phyloP scores from a whole-genome alignment of 2,797 vertebrate species.

The Tokudaia muenninki region DNA sequence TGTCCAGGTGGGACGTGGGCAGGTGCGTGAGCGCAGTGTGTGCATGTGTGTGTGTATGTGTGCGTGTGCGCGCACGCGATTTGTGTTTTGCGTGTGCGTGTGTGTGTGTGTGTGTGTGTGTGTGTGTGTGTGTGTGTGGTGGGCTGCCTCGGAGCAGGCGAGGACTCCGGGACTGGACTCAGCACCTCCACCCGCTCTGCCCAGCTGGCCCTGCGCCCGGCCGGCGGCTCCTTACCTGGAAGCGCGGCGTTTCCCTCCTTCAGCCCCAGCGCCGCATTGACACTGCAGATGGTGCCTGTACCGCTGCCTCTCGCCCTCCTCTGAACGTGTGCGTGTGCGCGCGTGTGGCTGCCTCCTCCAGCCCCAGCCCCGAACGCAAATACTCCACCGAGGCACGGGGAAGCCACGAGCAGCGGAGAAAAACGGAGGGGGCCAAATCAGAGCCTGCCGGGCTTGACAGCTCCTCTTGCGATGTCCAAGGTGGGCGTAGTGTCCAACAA shows the following conservation, averaged over 20 bases:
- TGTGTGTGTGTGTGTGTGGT: neutral
- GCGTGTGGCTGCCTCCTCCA: conserved; percentile 83
- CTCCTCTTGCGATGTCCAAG: conserved; percentile 76
- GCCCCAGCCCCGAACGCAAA: conserved; percentile 84
- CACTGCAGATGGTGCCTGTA: conserved; percentile 94
- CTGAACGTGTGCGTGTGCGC: conserved; percentile 81
- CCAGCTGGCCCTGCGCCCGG: neutral
- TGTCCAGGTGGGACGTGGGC: conserved; percentile 80
- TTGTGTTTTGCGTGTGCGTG: conserved; percentile 22
- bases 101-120: conserved; percentile 50
- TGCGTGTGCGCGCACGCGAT: neutral
- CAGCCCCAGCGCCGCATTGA: conserved; percentile 94
- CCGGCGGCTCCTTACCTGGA: conserved; percentile 92
- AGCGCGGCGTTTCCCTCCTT: conserved; percentile 90
- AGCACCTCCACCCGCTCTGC: conserved; percentile 24
- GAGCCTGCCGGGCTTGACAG: conserved; percentile 82
- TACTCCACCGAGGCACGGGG: conserved; percentile 90
- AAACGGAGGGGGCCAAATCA: conserved; percentile 25
- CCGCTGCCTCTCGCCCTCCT: conserved; percentile 81
- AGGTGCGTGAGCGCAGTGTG: conserved; percentile 71
- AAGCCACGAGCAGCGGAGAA: conserved; percentile 44
- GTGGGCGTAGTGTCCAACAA: conserved; percentile 80
- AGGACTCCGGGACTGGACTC: neutral
- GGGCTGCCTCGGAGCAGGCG: conserved; percentile 57
- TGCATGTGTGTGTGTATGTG: conserved; percentile 14